phyloP scores from a whole-genome alignment of 2,113 vertebrate genomes.

The Epinephelus lanceolatus region DNA sequence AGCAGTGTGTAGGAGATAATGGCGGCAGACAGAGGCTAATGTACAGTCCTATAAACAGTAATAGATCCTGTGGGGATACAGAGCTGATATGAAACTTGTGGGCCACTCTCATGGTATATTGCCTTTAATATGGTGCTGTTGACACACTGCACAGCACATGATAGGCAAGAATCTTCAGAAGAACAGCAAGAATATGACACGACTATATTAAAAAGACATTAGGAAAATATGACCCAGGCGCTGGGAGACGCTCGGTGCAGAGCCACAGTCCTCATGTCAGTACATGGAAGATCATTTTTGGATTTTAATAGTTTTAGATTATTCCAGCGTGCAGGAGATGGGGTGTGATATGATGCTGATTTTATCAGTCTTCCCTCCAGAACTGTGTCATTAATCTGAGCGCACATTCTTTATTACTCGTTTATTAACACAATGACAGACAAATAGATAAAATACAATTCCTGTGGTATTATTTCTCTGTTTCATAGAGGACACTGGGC shows the following conservation, averaged over 20 bases:
- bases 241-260: conserved; percentile 27
- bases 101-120: conserved; percentile 68
- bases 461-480: conserved; percentile 16
- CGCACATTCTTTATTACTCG: conserved; percentile 23
- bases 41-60: conserved; percentile 74
- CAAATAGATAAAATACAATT: conserved; percentile 26
- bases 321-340: conserved; percentile 50
- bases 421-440: conserved; percentile 42
- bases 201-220: conserved; percentile 73
- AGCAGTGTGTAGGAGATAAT: conserved; percentile 63
- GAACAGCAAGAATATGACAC: conserved; percentile 68
- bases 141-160: conserved; percentile 61
- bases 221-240: conserved; percentile 55
- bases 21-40: conserved; percentile 70
- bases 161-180: conserved; percentile 57
- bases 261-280: conserved; percentile 33
- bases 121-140: conserved; percentile 73
- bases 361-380: conserved; percentile 37
- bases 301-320: conserved; percentile 66
- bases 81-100: conserved; percentile 68
- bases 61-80: conserved; percentile 71
- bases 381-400: conserved; percentile 52
- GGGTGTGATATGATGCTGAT: conserved; percentile 50
- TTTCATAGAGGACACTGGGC: conserved; percentile 16
- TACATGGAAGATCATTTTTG: conserved; percentile 50